Evolutionary conservation across 2,888 invertebrate species (phyloP), one percentile per base, ranked within the genome.

Genomic region (Chaitophorus viminalis): DNA sequence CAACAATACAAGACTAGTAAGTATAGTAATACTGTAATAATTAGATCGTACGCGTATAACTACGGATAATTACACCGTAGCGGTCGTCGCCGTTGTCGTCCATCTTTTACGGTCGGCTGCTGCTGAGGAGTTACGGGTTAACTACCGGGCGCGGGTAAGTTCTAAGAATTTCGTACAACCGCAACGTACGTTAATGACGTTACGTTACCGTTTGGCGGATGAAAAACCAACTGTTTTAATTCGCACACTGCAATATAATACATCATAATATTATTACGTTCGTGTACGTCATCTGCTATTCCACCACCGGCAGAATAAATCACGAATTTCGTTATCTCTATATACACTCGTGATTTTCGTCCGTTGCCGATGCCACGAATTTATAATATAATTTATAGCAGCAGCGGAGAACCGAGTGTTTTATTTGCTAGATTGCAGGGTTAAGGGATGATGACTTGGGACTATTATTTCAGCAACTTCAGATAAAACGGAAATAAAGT

Each of bases 21-120:
- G n/a, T n/a, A n/a, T n/a, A n/a, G 4, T 21, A 54, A 60, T 6
- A 60, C 18, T 60, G 6, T 21, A 60, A 60, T 60, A 60, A 60
- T 54, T 25, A 33, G 25, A 25, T 33, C 29, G 29, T 46, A 76
- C 39, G n/a, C 39, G 76, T 76, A 76, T 54, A 52, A 77, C 29
- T 18, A 52, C 29, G 29, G 21, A 54, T 52, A 54, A 46, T 77
- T 77, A 52, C 52, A 25, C 11, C n/a, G n/a, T n/a, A n/a, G n/a
- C n/a, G n/a, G n/a, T n/a, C n/a, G n/a, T n/a, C n/a, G n/a, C n/a
- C 31, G 29, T 46, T 29, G n/a, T 77, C 52, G 77, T 46, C 46
- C 11, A 78, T 33, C 33, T 78, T 65, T 39, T 60, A 79, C 79
- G 79, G 65, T 68, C 18, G 36, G 29, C 79, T n/a, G 79, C 79